Percentiles rank a stretch among this genome's conserved stretches.
Conservation (phyloP, 2,113 vertebrate species). For the Thunnus maccoyii region DNA sequence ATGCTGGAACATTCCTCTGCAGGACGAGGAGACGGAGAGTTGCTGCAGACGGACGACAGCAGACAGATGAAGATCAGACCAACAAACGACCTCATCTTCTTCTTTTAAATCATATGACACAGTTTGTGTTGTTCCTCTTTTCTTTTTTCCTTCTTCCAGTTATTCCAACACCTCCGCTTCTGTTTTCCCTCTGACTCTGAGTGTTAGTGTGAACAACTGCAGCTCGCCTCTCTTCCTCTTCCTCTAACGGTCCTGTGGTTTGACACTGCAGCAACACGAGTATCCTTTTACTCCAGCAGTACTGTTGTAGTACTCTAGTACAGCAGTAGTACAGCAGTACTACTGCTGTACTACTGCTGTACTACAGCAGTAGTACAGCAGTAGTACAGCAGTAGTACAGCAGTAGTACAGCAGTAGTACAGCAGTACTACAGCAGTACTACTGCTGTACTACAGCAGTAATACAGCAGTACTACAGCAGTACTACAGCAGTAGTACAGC, state of each 20-base stretch:
- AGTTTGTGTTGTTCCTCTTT: background rate
- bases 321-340: background rate
- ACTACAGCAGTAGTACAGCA: too few species aligned
- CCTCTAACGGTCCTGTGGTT: background rate
- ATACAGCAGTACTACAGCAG: too few species aligned
- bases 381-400: too few species aligned
- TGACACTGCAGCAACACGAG: background rate
- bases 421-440: too few species aligned
- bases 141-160: background rate
- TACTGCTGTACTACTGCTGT: too few species aligned
- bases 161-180: background rate
- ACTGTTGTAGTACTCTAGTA: background rate
- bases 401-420: too few species aligned
- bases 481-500: too few species aligned
- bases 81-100: conserved; percentile 31
- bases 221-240: conserved; percentile 4
- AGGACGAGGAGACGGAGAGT: background rate
- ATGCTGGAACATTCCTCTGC: conserved; percentile 45
- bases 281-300: background rate
- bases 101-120: background rate
- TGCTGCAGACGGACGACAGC: background rate
- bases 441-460: too few species aligned
- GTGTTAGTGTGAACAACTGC: background rate
- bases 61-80: conserved; percentile 30
- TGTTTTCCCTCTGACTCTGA: too few species aligned